Evolutionary conservation across 30 jellyfish, hydroid and myxozoan genomes (phyloP).

Genomic region (Morbakka virulenta): DNA sequence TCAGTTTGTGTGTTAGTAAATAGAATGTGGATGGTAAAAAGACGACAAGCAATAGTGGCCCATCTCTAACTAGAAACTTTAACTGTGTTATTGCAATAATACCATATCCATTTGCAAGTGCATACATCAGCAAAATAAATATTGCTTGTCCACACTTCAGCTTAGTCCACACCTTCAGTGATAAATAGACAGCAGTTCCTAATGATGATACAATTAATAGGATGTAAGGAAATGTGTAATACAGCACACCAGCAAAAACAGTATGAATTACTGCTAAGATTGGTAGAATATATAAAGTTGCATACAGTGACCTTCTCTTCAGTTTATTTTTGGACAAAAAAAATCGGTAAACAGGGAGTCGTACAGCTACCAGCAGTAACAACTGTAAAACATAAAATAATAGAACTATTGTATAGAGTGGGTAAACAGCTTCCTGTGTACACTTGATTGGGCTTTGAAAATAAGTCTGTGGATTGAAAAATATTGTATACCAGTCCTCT

Average conservation of each 20-base stretch:
- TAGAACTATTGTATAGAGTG: conserved; percentile 63
- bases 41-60: conserved; percentile 45
- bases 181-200: conserved; percentile 75
- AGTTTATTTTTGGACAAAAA: conserved; percentile 32
- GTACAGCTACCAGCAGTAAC: conserved; percentile 28
- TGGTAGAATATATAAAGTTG: conserved; percentile 78
- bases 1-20: conserved; percentile 48
- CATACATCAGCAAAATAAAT: conserved; percentile 36
- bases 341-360: conserved; percentile 35
- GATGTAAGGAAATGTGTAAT: conserved; percentile 70
- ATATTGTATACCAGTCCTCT: conserved; percentile 90
- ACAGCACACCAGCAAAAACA: conserved; percentile 77
- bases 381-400: conserved; percentile 49
- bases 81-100: conserved; percentile 66
- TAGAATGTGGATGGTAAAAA: conserved; percentile 74
- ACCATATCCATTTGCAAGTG: conserved; percentile 89
- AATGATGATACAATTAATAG: conserved; percentile 62
- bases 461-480: conserved; percentile 76
- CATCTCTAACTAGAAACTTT: conserved; percentile 67
- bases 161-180: conserved; percentile 10
- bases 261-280: conserved; percentile 72
- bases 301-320: conserved; percentile 59
- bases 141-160: conserved; percentile 24
- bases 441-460: conserved; percentile 41
- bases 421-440: conserved; percentile 95